Percentiles rank a stretch among this genome's conserved stretches.
These are phyloP conservation scores for Jaculus jaculus DNA, from an alignment of 2,113 vertebrate species.

Conservation along the genomic window DNA sequence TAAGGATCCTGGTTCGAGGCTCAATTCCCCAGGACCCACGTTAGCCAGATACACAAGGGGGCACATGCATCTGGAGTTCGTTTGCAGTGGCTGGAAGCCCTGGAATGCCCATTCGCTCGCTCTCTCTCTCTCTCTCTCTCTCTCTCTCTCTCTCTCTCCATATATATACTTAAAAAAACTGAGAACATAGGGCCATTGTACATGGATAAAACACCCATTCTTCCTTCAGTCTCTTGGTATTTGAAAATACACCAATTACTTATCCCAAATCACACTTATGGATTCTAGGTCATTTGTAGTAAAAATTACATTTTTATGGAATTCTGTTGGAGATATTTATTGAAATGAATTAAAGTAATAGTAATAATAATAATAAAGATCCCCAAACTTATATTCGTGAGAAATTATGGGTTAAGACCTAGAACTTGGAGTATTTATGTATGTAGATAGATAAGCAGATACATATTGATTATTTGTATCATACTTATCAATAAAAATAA, in stretches of 20 bases:
- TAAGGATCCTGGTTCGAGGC: too few species aligned
- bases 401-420: not conserved
- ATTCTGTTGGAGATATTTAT: not conserved
- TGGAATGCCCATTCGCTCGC: too few species aligned
- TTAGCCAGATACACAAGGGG: too few species aligned
- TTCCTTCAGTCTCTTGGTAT: not conserved
- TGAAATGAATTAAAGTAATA: not conserved
- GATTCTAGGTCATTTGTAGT: not conserved
- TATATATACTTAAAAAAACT: too few species aligned
- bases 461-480: not conserved
- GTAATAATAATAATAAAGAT: not conserved
- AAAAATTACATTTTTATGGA: not conserved
- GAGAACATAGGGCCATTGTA: not conserved
- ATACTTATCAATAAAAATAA: too few species aligned
- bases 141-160: too few species aligned
- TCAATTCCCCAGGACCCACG: too few species aligned
- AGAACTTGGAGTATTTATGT: not conserved
- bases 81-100: too few species aligned
- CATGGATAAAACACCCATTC: not conserved
- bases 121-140: too few species aligned
- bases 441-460: not conserved
- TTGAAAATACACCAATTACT: not conserved
- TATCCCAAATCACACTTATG: not conserved
- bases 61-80: too few species aligned
- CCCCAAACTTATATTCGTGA: not conserved